A percentile compares a stretch with the other conserved stretches of the same genome.
phyloP scores from a whole-genome alignment of 2,888 invertebrate species.

The Agrotis ipsilon region DNA sequence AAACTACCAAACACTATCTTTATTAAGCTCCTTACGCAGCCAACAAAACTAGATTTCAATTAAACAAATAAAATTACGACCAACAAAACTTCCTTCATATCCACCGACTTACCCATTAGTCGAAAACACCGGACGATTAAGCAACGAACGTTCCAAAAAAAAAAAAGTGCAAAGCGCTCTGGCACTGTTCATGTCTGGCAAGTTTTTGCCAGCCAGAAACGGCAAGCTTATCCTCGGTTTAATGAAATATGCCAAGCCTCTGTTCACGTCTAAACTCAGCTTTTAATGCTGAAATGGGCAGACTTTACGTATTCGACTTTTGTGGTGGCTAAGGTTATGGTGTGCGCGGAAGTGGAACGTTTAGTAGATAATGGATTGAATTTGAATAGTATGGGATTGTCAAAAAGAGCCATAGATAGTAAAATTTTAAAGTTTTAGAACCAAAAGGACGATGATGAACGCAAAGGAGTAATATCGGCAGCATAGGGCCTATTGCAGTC shows the following conservation, averaged over 20 bases:
- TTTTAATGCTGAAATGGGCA: slow-evolving; percentile 58
- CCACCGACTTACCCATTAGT: slow-evolving; percentile 44
- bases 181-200: slow-evolving; percentile 57
- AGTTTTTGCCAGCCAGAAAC: slow-evolving; percentile 60
- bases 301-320: slow-evolving; percentile 45
- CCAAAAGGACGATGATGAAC: too few relatives aligned
- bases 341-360: neutral
- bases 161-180: slow-evolving; percentile 53
- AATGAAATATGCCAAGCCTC: slow-evolving; percentile 63
- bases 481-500: too few relatives aligned
- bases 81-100: slow-evolving; percentile 8
- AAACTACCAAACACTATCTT: too few relatives aligned
- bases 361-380: neutral
- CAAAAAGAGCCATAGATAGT: too few relatives aligned
- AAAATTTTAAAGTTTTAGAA: too few relatives aligned
- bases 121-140: slow-evolving; percentile 43
- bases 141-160: slow-evolving; percentile 49
- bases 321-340: neutral
- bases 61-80: slow-evolving; percentile 5
- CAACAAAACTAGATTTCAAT: neutral
- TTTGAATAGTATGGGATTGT: too few relatives aligned
- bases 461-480: too few relatives aligned
- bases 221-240: slow-evolving; percentile 62
- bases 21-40: neutral
- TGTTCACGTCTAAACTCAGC: slow-evolving; percentile 56